These are phyloP conservation scores for Kobus ellipsiprymnus DNA, from an alignment of 2,113 vertebrate species.

Conservation along the genomic window DNA sequence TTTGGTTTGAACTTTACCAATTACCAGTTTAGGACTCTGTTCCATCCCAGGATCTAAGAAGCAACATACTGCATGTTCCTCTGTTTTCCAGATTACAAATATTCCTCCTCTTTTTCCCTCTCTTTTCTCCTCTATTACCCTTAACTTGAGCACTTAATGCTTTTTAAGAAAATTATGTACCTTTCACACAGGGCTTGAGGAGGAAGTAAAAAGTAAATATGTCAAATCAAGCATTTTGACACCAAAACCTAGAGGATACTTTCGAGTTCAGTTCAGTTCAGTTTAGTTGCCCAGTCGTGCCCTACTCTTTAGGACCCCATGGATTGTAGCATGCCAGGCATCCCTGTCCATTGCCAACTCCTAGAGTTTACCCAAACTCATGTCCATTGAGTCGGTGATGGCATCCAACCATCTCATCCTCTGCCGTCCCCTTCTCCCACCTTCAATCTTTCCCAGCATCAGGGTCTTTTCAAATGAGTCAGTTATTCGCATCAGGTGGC, in stretches of 20 bases:
- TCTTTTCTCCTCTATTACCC: background rate
- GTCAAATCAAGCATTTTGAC: background rate
- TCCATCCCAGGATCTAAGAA: background rate
- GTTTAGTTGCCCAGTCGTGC: background rate
- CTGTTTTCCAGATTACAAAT: background rate
- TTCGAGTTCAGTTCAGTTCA: background rate
- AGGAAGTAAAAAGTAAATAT: background rate
- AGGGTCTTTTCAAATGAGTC: background rate
- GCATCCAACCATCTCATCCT: background rate
- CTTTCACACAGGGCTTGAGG: background rate
- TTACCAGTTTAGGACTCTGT: background rate
- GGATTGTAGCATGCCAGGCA: background rate
- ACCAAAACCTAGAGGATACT: background rate
- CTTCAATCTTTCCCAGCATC: background rate
- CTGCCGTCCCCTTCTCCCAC: background rate
- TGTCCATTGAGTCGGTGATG: background rate
- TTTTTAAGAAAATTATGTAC: background rate
- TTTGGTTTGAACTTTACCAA: background rate
- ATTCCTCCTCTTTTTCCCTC: rapidly evolving
- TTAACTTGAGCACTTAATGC: background rate
- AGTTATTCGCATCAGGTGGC: background rate
- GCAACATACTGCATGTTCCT: too few species aligned
- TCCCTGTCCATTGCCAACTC: background rate
- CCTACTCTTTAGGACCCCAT: background rate
- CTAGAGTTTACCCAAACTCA: background rate